Conservation (phyloP, 2,113 vertebrate species). For the Apaloderma vittatum region DNA sequence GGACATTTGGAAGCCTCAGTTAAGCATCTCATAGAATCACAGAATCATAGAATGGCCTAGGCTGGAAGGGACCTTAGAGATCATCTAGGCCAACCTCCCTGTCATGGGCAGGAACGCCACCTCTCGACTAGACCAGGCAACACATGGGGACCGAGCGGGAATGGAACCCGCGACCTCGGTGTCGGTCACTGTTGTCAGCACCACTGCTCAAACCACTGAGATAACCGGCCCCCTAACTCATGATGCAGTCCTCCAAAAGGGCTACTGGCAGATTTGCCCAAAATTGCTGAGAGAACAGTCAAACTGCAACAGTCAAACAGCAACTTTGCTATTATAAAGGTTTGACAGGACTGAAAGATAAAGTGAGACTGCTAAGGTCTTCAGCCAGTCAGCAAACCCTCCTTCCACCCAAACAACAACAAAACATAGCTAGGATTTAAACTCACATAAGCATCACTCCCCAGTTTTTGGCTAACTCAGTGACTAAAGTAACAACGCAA, state of each 20-base stretch:
- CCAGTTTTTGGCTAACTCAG: not conserved
- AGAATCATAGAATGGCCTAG: too few species aligned
- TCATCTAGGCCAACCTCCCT: too few species aligned
- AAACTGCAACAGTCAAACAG: not conserved
- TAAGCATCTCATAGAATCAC: not conserved
- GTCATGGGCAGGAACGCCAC: too few species aligned
- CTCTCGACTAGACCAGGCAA: too few species aligned
- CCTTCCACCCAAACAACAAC: not conserved
- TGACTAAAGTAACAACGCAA: not conserved
- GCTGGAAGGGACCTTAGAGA: too few species aligned
- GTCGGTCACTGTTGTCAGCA: too few species aligned
- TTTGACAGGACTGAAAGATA: rapidly evolving
- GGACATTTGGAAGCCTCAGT: not conserved
- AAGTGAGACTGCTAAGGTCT: not conserved
- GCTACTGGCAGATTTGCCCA: not conserved
- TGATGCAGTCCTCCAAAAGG: not conserved
- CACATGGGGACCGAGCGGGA: too few species aligned
- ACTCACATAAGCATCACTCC: not conserved
- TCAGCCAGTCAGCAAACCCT: not conserved
- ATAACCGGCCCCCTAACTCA: too few species aligned
- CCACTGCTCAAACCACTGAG: too few species aligned
- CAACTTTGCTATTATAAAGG: not conserved
- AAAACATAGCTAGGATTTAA: not conserved
- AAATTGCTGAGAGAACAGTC: not conserved
- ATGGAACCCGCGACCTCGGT: too few species aligned